Evolutionary conservation across 2,113 vertebrate genomes (phyloP).

Genomic region (Entosphenus tridentatus): DNA sequence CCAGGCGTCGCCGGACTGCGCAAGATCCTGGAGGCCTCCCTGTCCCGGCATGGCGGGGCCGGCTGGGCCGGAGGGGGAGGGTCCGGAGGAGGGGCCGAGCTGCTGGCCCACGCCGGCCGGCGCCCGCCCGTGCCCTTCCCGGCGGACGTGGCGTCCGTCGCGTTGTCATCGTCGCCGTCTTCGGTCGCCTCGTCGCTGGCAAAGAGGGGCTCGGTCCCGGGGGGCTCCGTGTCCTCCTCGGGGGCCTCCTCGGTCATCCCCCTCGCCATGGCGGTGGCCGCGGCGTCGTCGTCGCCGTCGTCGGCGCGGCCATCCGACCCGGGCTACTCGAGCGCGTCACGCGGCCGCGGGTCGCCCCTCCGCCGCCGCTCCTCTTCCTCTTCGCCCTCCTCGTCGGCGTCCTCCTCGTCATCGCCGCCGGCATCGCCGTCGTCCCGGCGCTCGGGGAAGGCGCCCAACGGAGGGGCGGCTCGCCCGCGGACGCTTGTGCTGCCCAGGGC

Average conservation of each 20-base stretch:
- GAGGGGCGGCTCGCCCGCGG: conserved; percentile 10
- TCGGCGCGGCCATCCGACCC: too few relatives aligned
- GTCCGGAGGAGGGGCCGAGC: conserved; percentile 17
- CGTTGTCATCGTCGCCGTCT: too few relatives aligned
- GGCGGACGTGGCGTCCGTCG: too few relatives aligned
- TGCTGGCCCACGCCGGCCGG: conserved; percentile 36
- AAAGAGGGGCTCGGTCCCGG: too few relatives aligned
- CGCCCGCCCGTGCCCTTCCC: conserved; percentile 62
- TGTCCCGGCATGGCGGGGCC: too few relatives aligned
- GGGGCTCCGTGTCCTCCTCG: neutral
- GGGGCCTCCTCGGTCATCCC: conserved; percentile 10
- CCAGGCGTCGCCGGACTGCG: too few relatives aligned
- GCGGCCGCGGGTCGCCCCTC: conserved; percentile 12
- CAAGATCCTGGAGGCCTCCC: too few relatives aligned
- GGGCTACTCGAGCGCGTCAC: conserved; percentile 8
- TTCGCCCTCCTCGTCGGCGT: conserved; percentile 9
- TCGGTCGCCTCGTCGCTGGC: too few relatives aligned
- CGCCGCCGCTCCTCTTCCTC: conserved; percentile 18
- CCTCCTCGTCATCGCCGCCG: conserved; percentile 11
- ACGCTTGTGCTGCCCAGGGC: conserved; percentile 17
- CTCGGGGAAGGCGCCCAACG: too few relatives aligned
- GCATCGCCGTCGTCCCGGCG: too few relatives aligned
- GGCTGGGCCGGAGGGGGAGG: conserved; percentile 14
- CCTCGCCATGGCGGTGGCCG: conserved; percentile 10
- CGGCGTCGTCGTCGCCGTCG: neutral